A percentile compares a stretch with the other conserved stretches of the same genome.
These are phyloP conservation scores for Protomyctophum bolini DNA, from an alignment of 2,113 vertebrate species.

Conservation along the genomic window DNA sequence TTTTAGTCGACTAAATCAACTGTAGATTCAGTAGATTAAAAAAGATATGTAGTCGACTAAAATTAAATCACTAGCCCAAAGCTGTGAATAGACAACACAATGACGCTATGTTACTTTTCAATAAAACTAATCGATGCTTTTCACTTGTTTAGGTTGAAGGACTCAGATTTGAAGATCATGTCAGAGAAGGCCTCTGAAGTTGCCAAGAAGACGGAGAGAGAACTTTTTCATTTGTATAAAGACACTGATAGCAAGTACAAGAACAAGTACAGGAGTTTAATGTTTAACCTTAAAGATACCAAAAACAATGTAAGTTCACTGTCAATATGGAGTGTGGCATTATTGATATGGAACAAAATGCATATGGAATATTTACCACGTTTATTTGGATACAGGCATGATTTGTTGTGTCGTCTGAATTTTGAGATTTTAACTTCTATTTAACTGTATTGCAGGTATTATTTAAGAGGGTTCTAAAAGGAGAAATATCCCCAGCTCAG, in stretches of 20 bases:
- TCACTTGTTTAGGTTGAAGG: constrained; percentile 84
- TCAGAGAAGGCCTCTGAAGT: constrained; percentile 91
- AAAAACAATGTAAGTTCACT: constrained; percentile 92
- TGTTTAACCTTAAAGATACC: constrained; percentile 97
- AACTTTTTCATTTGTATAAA: constrained; percentile 94
- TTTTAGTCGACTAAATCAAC: too few species aligned
- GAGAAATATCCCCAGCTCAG: constrained; percentile 93
- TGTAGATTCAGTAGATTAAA: too few species aligned
- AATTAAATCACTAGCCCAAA: too few species aligned
- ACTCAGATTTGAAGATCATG: constrained; percentile 89
- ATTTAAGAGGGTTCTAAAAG: constrained; percentile 94
- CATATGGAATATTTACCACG: not conserved
- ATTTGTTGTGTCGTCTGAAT: not conserved
- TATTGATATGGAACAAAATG: not conserved
- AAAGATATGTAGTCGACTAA: too few species aligned
- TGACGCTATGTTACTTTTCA: not conserved
- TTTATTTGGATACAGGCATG: too few species aligned
- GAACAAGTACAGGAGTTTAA: constrained; percentile 97
- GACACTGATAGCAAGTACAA: constrained; percentile 98
- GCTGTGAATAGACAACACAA: too few species aligned
- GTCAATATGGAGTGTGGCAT: not conserved
- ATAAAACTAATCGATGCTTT: not conserved
- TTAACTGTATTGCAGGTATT: constrained; percentile 81
- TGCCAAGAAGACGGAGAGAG: constrained; percentile 92
- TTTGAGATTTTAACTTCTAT: constrained; percentile 1